Base-by-base conservation (phyloP, 2,797 vertebrate species). In the Argyrosomus regius region DNA sequence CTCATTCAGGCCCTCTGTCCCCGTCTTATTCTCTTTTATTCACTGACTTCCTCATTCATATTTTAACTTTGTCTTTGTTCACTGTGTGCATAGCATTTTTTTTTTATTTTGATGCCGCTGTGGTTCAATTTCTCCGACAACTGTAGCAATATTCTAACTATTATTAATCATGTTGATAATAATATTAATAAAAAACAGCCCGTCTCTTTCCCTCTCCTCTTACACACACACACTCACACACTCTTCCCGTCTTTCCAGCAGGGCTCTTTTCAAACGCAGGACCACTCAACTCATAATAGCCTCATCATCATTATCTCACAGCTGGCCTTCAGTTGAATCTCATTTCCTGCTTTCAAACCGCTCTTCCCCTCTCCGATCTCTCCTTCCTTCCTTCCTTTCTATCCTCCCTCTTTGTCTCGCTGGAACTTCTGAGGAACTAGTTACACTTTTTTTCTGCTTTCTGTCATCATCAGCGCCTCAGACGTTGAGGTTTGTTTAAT, bases 221-320 rank as follows among this genome's bases (percentile, higher is more conserved):
- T 9, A 50, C 41, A 54, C 52, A 24, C 68, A 50, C 53, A 58
- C 65, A 61, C 18, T 9, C 28, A 56, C 62, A 71, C 49, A 13
- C 78, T 20, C 68, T 57, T 72, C 58, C 64, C 54, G 39, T 4
- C 46, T n/a, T 13, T 63, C 13, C 43, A 65, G 70, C 58, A 31
- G 67, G 66, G 46, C 59, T 78, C 75, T 76, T 84, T 80, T 76
- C 63, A 73, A 66, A 82, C 72, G 54, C 22, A 63, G 49, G 78
- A 18, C 72, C 78, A 81, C 81, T 84, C 76, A 17, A 24, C 54
- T 63, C 58, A 80, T 76, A 88, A 87, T 73, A 41, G 84, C 58
- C 53, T 89, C 84, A 77, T 84, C 80, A 80, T 87, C 82, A 81
- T 88, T 81, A 82, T 84, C 75, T 79, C 84, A 77, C 90, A 93